Base-by-base conservation (phyloP, 1,140 invertebrate species). In the Listronotus oregonensis region DNA sequence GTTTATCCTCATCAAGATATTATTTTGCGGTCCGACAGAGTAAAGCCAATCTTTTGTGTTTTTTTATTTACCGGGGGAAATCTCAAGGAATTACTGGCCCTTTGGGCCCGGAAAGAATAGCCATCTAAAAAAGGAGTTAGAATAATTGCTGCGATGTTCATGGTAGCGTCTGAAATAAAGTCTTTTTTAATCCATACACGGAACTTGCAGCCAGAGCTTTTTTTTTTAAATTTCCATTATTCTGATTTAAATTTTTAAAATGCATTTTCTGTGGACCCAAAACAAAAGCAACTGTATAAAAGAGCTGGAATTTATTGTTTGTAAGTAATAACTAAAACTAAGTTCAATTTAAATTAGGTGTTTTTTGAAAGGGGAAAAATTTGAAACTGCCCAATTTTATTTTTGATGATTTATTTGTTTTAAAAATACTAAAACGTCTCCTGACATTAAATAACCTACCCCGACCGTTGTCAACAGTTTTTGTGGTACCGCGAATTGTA, bases 41-140 rank as follows among this genome's bases (percentile, higher is more conserved):
- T 73, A 74, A 76, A 74, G 73, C 76, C 73, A 75, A 76, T 77
- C 76, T 77, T 77, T 77, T 77, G 75, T 77, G 72, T 75, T 77
- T 75, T 66, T 73, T 71, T 77, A 76, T 76, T 77, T 74, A 69
- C 63, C 42, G 70, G 59, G 67, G 61, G 59, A 69, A n/a, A 63
- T 52, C 62, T 52, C 67, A 34, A 44, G 58, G 73, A 64, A 75
- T 75, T 76, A 75, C 73, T 64, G 72, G 71, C 61, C 67, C 67
- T 71, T 73, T 75, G n/a, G 73, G 71, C 67, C 73, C 75, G 76
- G 76, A 77, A 77, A 77, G 76, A 77, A 77, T 76, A 72, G 74
- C 75, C 71, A 77, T 76, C 74, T 75, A 75, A 73, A 77, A n/a
- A 74, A 73, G 76, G 76, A 77, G 74, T 77, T 76, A 75, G 75